Evolutionary conservation across 2,797 vertebrate species (phyloP).

Genomic region (Adrianichthys oophorus): DNA sequence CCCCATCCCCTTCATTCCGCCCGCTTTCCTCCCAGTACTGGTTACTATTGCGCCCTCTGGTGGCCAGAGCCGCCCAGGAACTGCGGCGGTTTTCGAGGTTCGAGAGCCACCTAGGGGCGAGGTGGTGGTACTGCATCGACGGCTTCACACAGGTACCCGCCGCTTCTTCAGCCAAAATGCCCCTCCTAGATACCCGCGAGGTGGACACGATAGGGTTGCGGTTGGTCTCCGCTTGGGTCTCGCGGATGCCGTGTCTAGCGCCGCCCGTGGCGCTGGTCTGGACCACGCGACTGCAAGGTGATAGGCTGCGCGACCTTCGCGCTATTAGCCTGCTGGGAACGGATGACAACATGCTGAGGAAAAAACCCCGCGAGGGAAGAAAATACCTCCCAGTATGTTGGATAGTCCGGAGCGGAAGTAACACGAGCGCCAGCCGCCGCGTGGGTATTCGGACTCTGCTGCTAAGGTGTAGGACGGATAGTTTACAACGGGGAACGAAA

Average conservation of each 20-base stretch:
- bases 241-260: slow-evolving; percentile 37
- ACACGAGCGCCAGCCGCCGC: not conserved
- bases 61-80: slow-evolving; percentile 76
- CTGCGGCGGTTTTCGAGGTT: slow-evolving; percentile 73
- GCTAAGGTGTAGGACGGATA: slow-evolving; percentile 8
- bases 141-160: slow-evolving; percentile 30
- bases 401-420: not conserved
- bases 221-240: slow-evolving; percentile 46
- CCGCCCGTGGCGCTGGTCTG: slow-evolving; percentile 55
- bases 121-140: slow-evolving; percentile 71
- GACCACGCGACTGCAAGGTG: slow-evolving; percentile 72
- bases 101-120: slow-evolving; percentile 77
- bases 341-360: slow-evolving; percentile 71
- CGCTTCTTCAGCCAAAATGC: slow-evolving; percentile 63
- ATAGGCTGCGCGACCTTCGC: slow-evolving; percentile 80
- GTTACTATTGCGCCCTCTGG: slow-evolving; percentile 63
- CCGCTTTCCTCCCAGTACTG: slow-evolving; percentile 64
- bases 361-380: slow-evolving; percentile 33
- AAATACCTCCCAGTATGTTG: not conserved
- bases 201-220: slow-evolving; percentile 66
- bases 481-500: slow-evolving; percentile 35
- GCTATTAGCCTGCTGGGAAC: slow-evolving; percentile 74
- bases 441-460: not conserved
- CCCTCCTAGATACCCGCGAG: slow-evolving; percentile 61
- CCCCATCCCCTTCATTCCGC: slow-evolving; percentile 31